Evolutionary conservation across 1,140 invertebrate genomes (phyloP).

Genomic region (Meteorus sp.): DNA sequence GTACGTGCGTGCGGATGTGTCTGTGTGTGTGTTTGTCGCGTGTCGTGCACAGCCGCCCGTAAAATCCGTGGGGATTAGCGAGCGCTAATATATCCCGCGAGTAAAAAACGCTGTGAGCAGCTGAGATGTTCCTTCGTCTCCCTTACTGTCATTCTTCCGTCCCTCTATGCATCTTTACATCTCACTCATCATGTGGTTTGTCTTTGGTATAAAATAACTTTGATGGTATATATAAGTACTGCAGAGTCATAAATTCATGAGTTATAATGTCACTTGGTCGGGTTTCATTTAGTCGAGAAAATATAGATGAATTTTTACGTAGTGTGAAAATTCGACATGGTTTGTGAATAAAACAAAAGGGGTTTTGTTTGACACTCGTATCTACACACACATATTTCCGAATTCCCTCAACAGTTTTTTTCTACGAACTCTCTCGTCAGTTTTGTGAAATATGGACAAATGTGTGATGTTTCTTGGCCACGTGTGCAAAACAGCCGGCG

Average conservation of each 20-base stretch:
- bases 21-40: too few species aligned
- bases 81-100: constrained; percentile 53
- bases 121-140: constrained; percentile 50
- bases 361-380: too few species aligned
- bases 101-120: constrained; percentile 51
- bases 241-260: constrained; percentile 51
- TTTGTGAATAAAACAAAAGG: too few species aligned
- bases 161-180: background rate
- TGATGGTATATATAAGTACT: constrained; percentile 28
- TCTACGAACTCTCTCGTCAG: too few species aligned
- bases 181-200: constrained; percentile 33
- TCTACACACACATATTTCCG: background rate
- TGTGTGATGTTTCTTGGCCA: constrained; percentile 14
- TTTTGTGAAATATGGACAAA: too few species aligned
- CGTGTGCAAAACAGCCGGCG: constrained; percentile 13
- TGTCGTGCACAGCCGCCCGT: constrained; percentile 41
- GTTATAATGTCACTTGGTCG: constrained; percentile 31
- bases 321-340: background rate
- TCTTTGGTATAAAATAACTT: constrained; percentile 50
- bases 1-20: constrained; percentile 1
- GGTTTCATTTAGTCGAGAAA: background rate
- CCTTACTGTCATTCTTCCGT: too few species aligned
- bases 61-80: constrained; percentile 54
- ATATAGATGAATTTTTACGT: background rate
- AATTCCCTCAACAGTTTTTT: background rate